These are phyloP conservation scores for Oxyura jamaicensis DNA, from an alignment of 2,113 vertebrate genomes.

Conservation along the genomic window DNA sequence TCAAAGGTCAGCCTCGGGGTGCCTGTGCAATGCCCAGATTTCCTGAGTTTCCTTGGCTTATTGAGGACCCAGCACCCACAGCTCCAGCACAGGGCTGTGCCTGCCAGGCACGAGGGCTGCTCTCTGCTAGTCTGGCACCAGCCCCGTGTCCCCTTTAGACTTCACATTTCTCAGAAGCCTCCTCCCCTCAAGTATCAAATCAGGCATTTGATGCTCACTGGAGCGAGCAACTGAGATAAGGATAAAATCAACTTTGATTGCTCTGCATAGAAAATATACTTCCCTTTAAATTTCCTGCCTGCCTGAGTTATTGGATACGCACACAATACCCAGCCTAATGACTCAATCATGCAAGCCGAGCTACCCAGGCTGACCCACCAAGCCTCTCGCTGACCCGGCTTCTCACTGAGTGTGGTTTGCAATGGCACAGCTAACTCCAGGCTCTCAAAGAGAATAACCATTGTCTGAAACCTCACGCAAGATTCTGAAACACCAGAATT, in stretches of 20 bases:
- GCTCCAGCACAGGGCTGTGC: not conserved
- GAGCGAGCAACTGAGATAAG: constrained; percentile 45
- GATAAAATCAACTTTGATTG: constrained; percentile 57
- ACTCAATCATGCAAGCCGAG: constrained; percentile 3
- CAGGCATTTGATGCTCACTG: not conserved
- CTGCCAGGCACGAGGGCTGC: not conserved
- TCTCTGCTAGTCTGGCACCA: not conserved
- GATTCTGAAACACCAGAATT: not conserved
- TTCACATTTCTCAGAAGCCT: not conserved
- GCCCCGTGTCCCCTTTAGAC: not conserved
- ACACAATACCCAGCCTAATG: not conserved
- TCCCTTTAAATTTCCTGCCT: constrained; percentile 64
- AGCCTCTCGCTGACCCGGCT: not conserved
- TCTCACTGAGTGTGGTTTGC: not conserved
- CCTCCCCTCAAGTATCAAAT: not conserved
- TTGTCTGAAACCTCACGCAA: rapidly evolving
- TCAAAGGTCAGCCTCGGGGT: not conserved
- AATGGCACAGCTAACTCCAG: not conserved
- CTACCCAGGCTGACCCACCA: not conserved
- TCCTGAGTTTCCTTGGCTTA: not conserved
- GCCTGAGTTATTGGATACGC: constrained; percentile 2
- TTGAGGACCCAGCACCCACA: rapidly evolving
- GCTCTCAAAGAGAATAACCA: not conserved
- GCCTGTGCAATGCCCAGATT: not conserved
- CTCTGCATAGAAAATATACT: constrained; percentile 35